Evolutionary conservation across 2,888 invertebrate species (phyloP), one percentile per base, ranked within the genome.

Genomic region (Limnephilus auricula): DNA sequence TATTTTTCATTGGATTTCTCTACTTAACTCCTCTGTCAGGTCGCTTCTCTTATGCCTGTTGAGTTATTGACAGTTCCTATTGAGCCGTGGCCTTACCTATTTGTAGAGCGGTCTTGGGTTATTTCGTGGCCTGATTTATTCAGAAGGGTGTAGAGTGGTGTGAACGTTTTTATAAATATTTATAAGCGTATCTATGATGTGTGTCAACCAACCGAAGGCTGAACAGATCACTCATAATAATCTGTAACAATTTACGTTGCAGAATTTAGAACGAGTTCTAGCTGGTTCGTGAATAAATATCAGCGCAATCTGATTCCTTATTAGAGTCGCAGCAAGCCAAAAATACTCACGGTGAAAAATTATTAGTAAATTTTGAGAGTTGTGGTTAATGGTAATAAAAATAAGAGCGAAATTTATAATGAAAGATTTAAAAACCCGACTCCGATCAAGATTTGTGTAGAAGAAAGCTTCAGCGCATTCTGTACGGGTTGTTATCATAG

Each of bases 201-300:
- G 40, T 86, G 85, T 86, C 85, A 86, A 86, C 45, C n/a, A 40
- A 40, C 40, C 40, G 85, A 86, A 86, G 85, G 85, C 31, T 86
- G 45, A 82, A 82, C 82, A 82, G 82, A 25, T 82, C 34, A 34
- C 34, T 82, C 32, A 82, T 82, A 82, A 82, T 82, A 82, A 82
- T 82, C 25, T 82, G 82, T 82, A 15, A 25, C 34, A 82, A 82
- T 82, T 34, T 34, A 82, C 18, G 9, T 82, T 82, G 82, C 82
- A 82, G 32, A 82, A 82, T 82, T 34, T 82, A 31, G 34, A 82
- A 25, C 31, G 65, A 34, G 82, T 82, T 82, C 34, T 82, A 9
- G 25, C 34, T 34, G 32, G 82, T 82, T 80, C 80, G 32, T 32
- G 80, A 80, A 34, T 65, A 65, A 80, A 34, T 65, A 65, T 65